Evolutionary conservation across 2,797 vertebrate species (phyloP), one percentile per base, ranked within the genome.

Genomic region (Acipenser oxyrinchus): DNA sequence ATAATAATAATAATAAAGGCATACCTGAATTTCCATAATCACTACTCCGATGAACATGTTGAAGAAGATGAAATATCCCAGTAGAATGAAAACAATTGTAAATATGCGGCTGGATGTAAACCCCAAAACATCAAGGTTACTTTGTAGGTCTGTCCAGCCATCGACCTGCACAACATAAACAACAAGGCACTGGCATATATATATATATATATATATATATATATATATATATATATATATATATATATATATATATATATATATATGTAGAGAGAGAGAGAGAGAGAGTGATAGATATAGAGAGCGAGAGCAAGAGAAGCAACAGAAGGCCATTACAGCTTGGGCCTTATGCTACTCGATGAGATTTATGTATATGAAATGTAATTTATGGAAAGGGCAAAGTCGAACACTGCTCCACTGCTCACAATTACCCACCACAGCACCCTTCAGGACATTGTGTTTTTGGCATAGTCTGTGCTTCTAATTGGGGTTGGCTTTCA

Each of bases 11-110:
- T n/a, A n/a, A n/a, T n/a, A n/a, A 11, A 6, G 37, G 12, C 74
- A 61, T 64, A 81, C 84, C 76, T 82, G 75, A 0, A 78, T 77
- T 64, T 80, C 69, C 23, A 77, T 80, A 69, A 83, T 81, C 72
- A 80, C 82, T 49, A 80, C 77, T 1, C 73, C 84, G 62, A 81
- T 71, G 0, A 78, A 75, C 75, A 73, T 75, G 61, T 66, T 78
- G 69, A 83, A 82, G 71, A 84, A 75, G 57, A 84, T 10, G 68
- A 85, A 86, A 68, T 61, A 78, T 48, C 80, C 81, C 1, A 81
- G 59, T 48, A 79, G 62, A 69, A 84, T 72, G 65, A 87, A 86
- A 60, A 66, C 1, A 2, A 77, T 78, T n/a, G 73, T 72, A 72
- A 84, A 82, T 0, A 70, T 8, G 6, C 73, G 73, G 70, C 78